Percentiles rank a stretch among this genome's conserved stretches.
These are phyloP conservation scores for Polietes domitor DNA, from an alignment of 2,888 invertebrate species.

Conservation along the genomic window DNA sequence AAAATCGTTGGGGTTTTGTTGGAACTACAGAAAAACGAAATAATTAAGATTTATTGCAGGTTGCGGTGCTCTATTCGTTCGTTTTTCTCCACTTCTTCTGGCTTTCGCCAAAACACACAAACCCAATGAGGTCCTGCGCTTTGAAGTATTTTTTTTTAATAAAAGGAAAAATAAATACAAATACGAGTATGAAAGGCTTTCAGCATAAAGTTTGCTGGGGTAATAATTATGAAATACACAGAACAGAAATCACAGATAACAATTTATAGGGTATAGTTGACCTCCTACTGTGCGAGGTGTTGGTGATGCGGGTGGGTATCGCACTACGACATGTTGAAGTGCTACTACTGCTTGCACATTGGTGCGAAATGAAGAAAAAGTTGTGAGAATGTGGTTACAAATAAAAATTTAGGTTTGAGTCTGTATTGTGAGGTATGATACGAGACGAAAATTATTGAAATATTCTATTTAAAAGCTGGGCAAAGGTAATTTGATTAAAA, in stretches of 20 bases:
- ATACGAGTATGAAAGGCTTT: neutral
- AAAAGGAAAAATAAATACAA: neutral
- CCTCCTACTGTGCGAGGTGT: neutral
- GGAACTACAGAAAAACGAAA: neutral
- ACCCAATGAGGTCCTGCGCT: neutral
- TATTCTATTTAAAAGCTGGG: too few species aligned
- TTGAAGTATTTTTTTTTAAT: neutral
- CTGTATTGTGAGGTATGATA: too few species aligned
- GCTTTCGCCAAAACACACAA: neutral
- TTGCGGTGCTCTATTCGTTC: neutral
- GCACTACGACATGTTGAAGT: too few species aligned
- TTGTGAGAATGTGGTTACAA: too few species aligned
- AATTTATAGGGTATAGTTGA: neutral
- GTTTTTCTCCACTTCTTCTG: neutral
- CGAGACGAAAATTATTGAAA: too few species aligned
- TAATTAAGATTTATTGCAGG: constrained; percentile 19
- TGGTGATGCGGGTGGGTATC: too few species aligned
- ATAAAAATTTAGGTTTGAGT: too few species aligned
- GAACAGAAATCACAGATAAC: neutral
- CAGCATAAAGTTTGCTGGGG: neutral
- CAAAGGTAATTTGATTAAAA: too few species aligned
- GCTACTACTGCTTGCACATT: too few species aligned
- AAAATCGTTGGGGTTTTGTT: neutral
- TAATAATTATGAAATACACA: neutral
- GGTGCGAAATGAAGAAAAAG: too few species aligned